Percentiles rank a stretch among this genome's conserved stretches.
Evolutionary conservation across 2,113 vertebrate genomes (phyloP).

Genomic region (Callipepla squamata): DNA sequence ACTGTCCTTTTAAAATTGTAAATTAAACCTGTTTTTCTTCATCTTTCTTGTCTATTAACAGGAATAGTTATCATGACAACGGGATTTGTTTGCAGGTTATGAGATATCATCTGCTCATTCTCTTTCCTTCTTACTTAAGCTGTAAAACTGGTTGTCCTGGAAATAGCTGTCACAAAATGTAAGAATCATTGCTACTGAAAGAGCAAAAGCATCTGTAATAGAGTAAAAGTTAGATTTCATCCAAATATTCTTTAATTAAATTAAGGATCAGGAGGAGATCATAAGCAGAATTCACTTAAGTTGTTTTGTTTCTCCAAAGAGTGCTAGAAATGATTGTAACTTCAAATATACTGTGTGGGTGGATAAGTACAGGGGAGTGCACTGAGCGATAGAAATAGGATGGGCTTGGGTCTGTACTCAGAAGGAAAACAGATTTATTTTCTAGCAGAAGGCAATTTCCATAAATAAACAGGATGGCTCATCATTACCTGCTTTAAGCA

Average conservation of each 20-base stretch:
- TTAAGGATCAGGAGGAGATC: neutral
- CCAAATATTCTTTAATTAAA: slow-evolving; percentile 21
- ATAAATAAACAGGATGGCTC: slow-evolving; percentile 27
- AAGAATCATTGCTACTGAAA: neutral
- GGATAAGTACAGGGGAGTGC: slow-evolving; percentile 4
- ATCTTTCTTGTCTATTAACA: slow-evolving; percentile 30
- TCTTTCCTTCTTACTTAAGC: neutral
- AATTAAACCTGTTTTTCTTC: neutral
- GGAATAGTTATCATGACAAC: neutral
- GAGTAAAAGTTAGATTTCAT: neutral
- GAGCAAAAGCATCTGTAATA: slow-evolving; percentile 22
- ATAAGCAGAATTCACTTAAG: neutral
- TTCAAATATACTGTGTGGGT: slow-evolving; percentile 18
- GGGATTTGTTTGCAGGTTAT: neutral
- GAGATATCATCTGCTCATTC: slow-evolving; percentile 34
- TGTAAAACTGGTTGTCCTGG: neutral
- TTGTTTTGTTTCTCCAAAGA: neutral
- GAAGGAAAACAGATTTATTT: slow-evolving; percentile 2
- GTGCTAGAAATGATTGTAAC: neutral
- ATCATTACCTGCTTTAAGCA: slow-evolving; percentile 22
- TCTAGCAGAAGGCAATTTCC: slow-evolving; percentile 23
- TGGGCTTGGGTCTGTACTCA: neutral
- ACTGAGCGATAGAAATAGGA: neutral
- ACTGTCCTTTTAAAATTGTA: neutral
- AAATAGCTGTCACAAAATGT: slow-evolving; percentile 44